These are phyloP conservation scores for Oreochromis niloticus DNA, from an alignment of 2,113 vertebrate species.

Conservation along the genomic window DNA sequence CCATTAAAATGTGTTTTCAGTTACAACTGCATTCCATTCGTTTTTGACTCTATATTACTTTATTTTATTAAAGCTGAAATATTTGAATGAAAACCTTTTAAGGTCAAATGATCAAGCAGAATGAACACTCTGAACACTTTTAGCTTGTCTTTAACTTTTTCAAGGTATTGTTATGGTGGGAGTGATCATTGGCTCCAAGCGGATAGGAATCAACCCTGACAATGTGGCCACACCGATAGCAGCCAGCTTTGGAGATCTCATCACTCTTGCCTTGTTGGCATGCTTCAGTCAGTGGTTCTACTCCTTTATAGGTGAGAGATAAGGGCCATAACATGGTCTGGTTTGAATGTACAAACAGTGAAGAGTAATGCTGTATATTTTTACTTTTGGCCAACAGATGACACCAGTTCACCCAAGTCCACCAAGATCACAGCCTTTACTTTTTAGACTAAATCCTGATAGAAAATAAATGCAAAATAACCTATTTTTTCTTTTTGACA, in stretches of 20 bases:
- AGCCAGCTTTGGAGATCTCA: conserved; percentile 91
- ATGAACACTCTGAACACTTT: neutral
- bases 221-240: conserved; percentile 94
- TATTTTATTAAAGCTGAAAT: neutral
- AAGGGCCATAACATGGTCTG: neutral
- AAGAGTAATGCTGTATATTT: neutral
- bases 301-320: conserved; percentile 75
- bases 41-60: neutral
- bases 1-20: neutral
- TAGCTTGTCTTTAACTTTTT: neutral
- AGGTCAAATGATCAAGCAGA: neutral
- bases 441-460: neutral
- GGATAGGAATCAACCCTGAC: conserved; percentile 89
- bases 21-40: neutral
- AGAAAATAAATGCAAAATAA: neutral
- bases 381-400: neutral
- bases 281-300: conserved; percentile 82
- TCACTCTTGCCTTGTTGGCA: conserved; percentile 86
- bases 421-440: neutral
- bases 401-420: neutral
- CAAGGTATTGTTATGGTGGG: conserved; percentile 88
- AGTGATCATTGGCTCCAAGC: conserved; percentile 82
- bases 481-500: conserved; percentile 38
- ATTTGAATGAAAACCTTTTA: accelerated
- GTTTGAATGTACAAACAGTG: neutral